Evolutionary conservation across 2,797 vertebrate species (phyloP).

Genomic region (Choloepus didactylus): DNA sequence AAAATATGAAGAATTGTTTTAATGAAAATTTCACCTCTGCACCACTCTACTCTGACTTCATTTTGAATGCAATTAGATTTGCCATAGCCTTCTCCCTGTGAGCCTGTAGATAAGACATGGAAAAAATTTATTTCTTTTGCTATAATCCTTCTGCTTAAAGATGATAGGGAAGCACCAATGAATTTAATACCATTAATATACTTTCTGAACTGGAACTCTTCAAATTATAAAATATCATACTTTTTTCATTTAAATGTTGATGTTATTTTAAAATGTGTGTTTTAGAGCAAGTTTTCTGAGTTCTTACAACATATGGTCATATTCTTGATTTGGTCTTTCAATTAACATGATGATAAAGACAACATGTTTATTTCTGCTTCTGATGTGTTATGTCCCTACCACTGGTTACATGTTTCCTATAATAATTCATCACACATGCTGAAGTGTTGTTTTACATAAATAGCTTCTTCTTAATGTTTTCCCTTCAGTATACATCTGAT

Average conservation of each 20-base stretch:
- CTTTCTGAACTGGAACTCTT: constrained; percentile 82
- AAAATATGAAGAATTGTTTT: constrained; percentile 87
- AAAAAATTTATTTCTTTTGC: constrained; percentile 84
- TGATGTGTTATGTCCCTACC: constrained; percentile 16
- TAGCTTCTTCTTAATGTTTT: constrained; percentile 44
- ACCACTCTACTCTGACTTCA: constrained; percentile 82
- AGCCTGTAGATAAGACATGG: constrained; percentile 87
- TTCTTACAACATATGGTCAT: constrained; percentile 64
- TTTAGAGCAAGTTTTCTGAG: constrained; percentile 71
- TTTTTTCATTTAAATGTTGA: constrained; percentile 84
- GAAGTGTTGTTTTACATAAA: constrained; percentile 48
- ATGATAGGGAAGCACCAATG: constrained; percentile 86
- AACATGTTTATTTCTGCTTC: constrained; percentile 60
- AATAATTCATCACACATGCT: constrained; percentile 65
- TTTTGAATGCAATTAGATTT: constrained; percentile 87
- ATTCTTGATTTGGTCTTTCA: constrained; percentile 77
- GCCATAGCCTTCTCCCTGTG: constrained; percentile 84
- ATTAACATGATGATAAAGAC: constrained; percentile 69
- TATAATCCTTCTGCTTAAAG: constrained; percentile 88
- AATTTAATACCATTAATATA: constrained; percentile 86
- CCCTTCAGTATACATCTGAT: constrained; percentile 11
- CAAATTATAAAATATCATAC: constrained; percentile 86
- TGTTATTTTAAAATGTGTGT: constrained; percentile 77
- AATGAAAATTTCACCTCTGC: constrained; percentile 87
- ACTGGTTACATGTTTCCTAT: constrained; percentile 34